Conservation (phyloP, 1,140 invertebrate genomes). For the Megalonaias nervosa region DNA sequence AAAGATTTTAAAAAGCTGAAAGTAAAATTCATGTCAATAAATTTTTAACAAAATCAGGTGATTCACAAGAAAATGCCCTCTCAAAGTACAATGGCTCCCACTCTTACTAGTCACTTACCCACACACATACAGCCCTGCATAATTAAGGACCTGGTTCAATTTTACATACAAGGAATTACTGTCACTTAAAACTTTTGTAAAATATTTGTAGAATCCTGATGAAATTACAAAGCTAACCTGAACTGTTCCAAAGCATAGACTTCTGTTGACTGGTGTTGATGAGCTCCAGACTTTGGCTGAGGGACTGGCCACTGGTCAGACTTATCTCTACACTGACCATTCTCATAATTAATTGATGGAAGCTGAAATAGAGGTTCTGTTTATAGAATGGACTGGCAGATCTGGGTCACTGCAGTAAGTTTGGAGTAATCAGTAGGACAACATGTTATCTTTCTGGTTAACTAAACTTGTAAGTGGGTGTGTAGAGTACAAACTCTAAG, state of each 20-base stretch:
- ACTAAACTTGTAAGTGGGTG: too few species aligned
- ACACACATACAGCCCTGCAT: too few species aligned
- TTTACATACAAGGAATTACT: background rate
- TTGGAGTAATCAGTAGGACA: background rate
- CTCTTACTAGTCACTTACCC: background rate
- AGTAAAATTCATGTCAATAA: too few species aligned
- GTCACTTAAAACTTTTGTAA: background rate
- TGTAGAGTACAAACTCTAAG: too few species aligned
- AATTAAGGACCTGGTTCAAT: background rate
- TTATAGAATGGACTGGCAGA: too few species aligned
- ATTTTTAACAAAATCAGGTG: too few species aligned
- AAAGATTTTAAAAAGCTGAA: too few species aligned
- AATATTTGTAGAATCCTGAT: background rate
- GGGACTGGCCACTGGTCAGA: conserved; percentile 44
- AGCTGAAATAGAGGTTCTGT: conserved; percentile 40
- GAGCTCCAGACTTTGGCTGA: conserved; percentile 42
- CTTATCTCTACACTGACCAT: conserved; percentile 13
- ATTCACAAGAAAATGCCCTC: background rate
- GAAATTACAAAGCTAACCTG: conserved; percentile 46
- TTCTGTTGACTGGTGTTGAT: conserved; percentile 54
- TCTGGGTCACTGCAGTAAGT: too few species aligned
- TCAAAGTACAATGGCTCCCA: background rate
- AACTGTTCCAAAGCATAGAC: conserved; percentile 60
- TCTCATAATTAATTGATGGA: conserved; percentile 47
- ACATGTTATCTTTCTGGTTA: background rate